Conservation (phyloP, 2,888 invertebrate species). For the Listrodromus nycthemerus region DNA sequence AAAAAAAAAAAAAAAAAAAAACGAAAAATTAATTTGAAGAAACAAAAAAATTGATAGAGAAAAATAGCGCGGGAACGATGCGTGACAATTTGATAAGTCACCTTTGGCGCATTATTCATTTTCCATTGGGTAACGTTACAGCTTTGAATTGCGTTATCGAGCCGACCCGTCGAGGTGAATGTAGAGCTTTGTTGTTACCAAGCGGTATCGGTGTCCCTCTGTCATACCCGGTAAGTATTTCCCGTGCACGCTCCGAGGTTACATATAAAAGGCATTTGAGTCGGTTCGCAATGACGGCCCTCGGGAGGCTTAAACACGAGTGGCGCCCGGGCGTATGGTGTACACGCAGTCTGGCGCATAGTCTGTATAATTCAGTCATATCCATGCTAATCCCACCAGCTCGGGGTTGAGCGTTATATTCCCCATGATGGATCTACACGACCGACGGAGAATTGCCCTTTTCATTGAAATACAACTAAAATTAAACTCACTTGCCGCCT, state of each 20-base stretch:
- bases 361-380: conserved; percentile 83
- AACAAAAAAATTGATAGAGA: not conserved
- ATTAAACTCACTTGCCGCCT: conserved; percentile 81
- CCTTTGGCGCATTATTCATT: conserved; percentile 16
- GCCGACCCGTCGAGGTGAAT: not conserved
- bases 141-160: conserved; percentile 37
- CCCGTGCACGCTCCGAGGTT: conserved; percentile 58
- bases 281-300: conserved; percentile 78
- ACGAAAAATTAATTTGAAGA: not conserved
- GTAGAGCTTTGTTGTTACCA: conserved; percentile 31
- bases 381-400: conserved; percentile 82
- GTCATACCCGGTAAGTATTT: conserved; percentile 55
- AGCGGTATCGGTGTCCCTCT: conserved; percentile 29
- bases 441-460: conserved; percentile 81
- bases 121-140: not conserved
- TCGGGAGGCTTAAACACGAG: conserved; percentile 75
- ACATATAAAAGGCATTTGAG: conserved; percentile 67
- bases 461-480: conserved; percentile 83
- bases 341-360: conserved; percentile 82
- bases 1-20: conserved; percentile 31
- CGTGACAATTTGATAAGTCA: conserved; percentile 20
- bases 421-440: conserved; percentile 82
- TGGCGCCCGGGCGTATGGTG: conserved; percentile 75
- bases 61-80: not conserved
- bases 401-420: conserved; percentile 78